Percentiles rank a stretch among this genome's conserved stretches.
These are phyloP conservation scores for Branchinecta lindahli DNA, from an alignment of 1,140 invertebrate genomes.

Conservation along the genomic window DNA sequence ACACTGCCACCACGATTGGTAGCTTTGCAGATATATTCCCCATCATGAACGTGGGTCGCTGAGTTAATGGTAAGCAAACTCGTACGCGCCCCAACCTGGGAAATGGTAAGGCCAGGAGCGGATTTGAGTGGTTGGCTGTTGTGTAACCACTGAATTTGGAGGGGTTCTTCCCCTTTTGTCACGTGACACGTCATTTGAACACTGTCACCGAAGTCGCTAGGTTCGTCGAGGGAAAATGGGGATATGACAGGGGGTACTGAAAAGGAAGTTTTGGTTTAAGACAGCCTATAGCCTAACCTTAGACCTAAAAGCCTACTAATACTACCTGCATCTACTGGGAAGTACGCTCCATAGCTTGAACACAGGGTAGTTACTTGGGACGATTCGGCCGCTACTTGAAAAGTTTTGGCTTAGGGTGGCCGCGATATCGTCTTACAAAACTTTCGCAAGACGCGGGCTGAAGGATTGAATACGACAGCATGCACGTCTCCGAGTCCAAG, in stretches of 20 bases:
- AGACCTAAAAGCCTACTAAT: too few species aligned
- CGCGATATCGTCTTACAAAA: too few species aligned
- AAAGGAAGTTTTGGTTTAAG: slow-evolving; percentile 24
- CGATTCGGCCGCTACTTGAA: too few species aligned
- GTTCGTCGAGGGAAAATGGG: slow-evolving; percentile 40
- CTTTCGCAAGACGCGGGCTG: too few species aligned
- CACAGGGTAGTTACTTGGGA: too few species aligned
- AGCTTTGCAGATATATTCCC: slow-evolving; percentile 20
- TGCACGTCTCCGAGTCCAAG: too few species aligned
- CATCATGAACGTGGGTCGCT: slow-evolving; percentile 19
- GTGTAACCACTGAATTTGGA: slow-evolving; percentile 44
- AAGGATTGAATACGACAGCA: too few species aligned
- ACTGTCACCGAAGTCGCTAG: slow-evolving; percentile 50
- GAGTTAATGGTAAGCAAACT: slow-evolving; percentile 21
- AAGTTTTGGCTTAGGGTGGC: too few species aligned
- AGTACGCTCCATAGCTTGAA: too few species aligned
- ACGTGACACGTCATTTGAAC: slow-evolving; percentile 53
- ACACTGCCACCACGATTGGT: slow-evolving; percentile 19
- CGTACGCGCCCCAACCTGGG: slow-evolving; percentile 18
- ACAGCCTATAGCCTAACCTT: too few species aligned
- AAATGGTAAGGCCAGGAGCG: slow-evolving; percentile 17
- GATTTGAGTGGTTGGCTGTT: slow-evolving; percentile 33
- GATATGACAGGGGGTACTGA: slow-evolving; percentile 43
- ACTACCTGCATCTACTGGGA: too few species aligned
- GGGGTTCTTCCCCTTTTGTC: slow-evolving; percentile 42